These are phyloP conservation scores for Formica selysi DNA, from an alignment of 1,140 invertebrate species.

Conservation along the genomic window DNA sequence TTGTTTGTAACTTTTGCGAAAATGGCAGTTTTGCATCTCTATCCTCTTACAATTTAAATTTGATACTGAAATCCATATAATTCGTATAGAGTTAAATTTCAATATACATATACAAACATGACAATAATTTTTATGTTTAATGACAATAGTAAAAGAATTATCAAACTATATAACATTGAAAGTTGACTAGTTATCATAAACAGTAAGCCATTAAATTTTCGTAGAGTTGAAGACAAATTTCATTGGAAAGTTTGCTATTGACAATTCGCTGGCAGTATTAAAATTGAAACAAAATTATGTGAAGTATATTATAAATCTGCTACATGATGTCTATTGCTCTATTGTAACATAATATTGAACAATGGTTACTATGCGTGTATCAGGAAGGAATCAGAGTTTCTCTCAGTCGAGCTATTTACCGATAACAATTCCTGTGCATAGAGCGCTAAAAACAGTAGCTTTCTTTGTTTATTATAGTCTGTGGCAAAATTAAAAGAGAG, in stretches of 20 bases:
- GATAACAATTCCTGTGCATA: slow-evolving; percentile 34
- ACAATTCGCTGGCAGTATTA: background rate
- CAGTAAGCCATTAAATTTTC: slow-evolving; percentile 20
- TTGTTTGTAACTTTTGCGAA: slow-evolving; percentile 34
- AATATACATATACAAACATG: background rate
- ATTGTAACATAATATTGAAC: slow-evolving; percentile 35
- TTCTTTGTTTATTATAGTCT: slow-evolving; percentile 24
- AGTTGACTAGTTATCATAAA: slow-evolving; percentile 9
- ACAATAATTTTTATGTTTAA: background rate
- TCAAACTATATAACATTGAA: background rate
- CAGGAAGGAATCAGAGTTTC: background rate
- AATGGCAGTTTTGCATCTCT: background rate
- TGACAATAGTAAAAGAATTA: slow-evolving; percentile 10
- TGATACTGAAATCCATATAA: background rate
- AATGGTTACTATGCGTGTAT: slow-evolving; percentile 14
- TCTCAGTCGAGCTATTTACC: slow-evolving; percentile 25
- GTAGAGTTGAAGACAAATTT: slow-evolving; percentile 4
- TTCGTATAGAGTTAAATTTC: slow-evolving; percentile 13
- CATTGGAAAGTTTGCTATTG: background rate
- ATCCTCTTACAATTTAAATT: slow-evolving; percentile 3
- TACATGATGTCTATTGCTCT: background rate
- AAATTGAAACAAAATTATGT: slow-evolving; percentile 44
- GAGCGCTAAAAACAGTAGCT: background rate
- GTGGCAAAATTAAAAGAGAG: background rate
- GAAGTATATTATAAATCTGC: slow-evolving; percentile 50